These are phyloP conservation scores for Tethea ocularis DNA, from an alignment of 2,888 invertebrate genomes.

Conservation along the genomic window DNA sequence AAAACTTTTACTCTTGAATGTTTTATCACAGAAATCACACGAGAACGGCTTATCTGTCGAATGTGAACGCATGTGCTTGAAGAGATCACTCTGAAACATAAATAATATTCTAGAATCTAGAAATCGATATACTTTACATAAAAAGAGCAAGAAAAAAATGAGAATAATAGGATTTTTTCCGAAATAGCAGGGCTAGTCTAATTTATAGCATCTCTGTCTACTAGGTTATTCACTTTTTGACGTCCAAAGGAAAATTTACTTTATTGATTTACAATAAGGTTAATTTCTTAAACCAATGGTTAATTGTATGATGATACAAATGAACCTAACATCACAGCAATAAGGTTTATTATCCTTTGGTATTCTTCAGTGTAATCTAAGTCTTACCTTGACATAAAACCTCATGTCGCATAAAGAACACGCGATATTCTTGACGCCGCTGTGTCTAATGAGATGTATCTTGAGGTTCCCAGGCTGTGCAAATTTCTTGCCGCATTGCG, in stretches of 20 bases:
- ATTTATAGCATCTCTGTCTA: too few species aligned
- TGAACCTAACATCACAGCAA: too few species aligned
- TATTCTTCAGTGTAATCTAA: too few species aligned
- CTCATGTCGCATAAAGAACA: conserved; percentile 76
- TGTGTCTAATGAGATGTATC: conserved; percentile 74
- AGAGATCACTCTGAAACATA: conserved; percentile 63
- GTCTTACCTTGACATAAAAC: conserved; percentile 71
- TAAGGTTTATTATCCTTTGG: too few species aligned
- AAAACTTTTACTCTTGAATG: conserved; percentile 93
- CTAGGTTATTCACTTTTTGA: too few species aligned
- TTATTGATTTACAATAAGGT: too few species aligned
- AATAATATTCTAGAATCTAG: too few species aligned
- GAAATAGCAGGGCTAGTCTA: too few species aligned
- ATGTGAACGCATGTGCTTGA: conserved; percentile 85
- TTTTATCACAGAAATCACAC: conserved; percentile 92
- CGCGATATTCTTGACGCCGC: conserved; percentile 75
- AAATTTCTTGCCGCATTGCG: conserved; percentile 89
- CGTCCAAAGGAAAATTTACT: too few species aligned
- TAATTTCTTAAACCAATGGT: too few species aligned
- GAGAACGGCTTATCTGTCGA: conserved; percentile 94
- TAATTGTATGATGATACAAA: too few species aligned
- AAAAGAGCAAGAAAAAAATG: background rate
- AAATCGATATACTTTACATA: rapidly evolving
- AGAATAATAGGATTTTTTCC: too few species aligned
- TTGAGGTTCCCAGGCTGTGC: conserved; percentile 81